A percentile compares a stretch with the other conserved stretches of the same genome.
Evolutionary conservation across 2,797 vertebrate species (phyloP).

Genomic region (Acanthurus lineatus): DNA sequence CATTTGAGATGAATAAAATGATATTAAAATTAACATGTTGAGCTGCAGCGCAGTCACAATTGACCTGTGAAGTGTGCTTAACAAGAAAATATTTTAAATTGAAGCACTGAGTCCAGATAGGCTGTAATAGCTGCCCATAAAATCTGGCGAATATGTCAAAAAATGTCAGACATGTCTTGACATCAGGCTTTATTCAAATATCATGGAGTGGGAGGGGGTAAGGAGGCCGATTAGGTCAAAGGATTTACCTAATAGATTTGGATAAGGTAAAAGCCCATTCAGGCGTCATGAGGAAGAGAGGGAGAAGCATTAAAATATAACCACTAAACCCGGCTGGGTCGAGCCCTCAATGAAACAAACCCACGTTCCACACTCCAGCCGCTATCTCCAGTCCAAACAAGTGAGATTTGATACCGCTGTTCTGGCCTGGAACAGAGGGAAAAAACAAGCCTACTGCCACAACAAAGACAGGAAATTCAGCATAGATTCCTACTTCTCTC

Average conservation of each 20-base stretch:
- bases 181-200: conserved; percentile 71
- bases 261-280: conserved; percentile 64
- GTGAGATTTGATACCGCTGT: conserved; percentile 79
- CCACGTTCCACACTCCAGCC: conserved; percentile 55
- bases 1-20: conserved; percentile 76
- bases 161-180: conserved; percentile 46
- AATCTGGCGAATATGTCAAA: conserved; percentile 59
- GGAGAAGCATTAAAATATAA: conserved; percentile 73
- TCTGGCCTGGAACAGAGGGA: conserved; percentile 74
- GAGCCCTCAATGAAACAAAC: conserved; percentile 65
- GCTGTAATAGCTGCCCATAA: conserved; percentile 24
- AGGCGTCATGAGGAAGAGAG: conserved; percentile 72
- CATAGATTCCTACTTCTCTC: conserved; percentile 84
- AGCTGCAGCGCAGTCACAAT: conserved; percentile 47
- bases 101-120: conserved; percentile 30
- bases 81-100: conserved; percentile 42
- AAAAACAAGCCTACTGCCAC: conserved; percentile 80
- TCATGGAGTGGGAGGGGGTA: conserved; percentile 16
- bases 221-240: conserved; percentile 66
- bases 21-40: conserved; percentile 69
- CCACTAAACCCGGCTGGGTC: conserved; percentile 54
- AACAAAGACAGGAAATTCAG: conserved; percentile 89
- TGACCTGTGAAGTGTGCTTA: conserved; percentile 72
- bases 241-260: conserved; percentile 82
- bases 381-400: conserved; percentile 83